Evolutionary conservation across 2,888 invertebrate species (phyloP).

Genomic region (Pemphredon lugubris): DNA sequence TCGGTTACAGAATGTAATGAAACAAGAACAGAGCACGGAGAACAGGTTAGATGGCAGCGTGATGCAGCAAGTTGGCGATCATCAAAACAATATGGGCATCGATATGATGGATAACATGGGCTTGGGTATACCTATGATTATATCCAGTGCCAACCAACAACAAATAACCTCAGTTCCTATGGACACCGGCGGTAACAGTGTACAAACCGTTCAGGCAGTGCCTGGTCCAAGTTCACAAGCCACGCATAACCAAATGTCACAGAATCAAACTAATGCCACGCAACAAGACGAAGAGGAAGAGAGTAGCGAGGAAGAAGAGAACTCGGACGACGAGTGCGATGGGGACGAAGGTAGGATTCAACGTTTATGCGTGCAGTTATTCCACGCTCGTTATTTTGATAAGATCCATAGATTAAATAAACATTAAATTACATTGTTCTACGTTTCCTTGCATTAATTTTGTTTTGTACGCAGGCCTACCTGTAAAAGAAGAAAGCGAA

Average conservation of each 20-base stretch:
- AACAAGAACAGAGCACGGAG: constrained; percentile 75
- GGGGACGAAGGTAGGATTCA: constrained; percentile 73
- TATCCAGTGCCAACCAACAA: constrained; percentile 71
- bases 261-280: constrained; percentile 68
- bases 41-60: constrained; percentile 77
- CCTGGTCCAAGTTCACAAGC: constrained; percentile 76
- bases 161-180: constrained; percentile 79
- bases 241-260: constrained; percentile 72
- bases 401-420: too few relatives aligned
- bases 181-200: constrained; percentile 72
- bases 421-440: too few relatives aligned
- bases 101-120: constrained; percentile 78
- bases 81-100: constrained; percentile 77
- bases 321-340: constrained; percentile 78
- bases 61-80: constrained; percentile 75
- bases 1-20: constrained; percentile 73
- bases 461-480: too few relatives aligned
- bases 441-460: too few relatives aligned
- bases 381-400: too few relatives aligned
- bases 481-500: constrained; percentile 79
- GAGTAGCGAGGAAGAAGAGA: constrained; percentile 76
- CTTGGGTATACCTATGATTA: constrained; percentile 76
- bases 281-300: constrained; percentile 75
- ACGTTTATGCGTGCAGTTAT: too few relatives aligned
- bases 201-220: constrained; percentile 75